Evolutionary conservation across 2,797 vertebrate species (phyloP), one percentile per base, ranked within the genome.

Genomic region (Emys orbicularis): DNA sequence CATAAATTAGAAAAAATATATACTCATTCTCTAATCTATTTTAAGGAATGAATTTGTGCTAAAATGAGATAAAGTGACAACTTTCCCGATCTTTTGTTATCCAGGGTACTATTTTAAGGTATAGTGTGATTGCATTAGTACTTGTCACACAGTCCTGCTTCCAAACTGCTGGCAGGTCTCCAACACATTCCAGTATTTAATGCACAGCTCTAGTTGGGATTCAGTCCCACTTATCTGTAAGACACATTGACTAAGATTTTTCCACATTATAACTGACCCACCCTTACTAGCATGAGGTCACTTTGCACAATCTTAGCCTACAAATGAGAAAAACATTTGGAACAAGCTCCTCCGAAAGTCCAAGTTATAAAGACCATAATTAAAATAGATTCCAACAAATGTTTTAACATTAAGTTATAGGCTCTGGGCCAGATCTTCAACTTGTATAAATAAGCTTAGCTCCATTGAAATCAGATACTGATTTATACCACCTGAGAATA

Each of bases 21-120:
- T 76, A 49, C 79, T 56, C 84, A 92, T 54, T 96, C 95, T 92
- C 79, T 76, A 84, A 91, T 88, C 94, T 83, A 85, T 95, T 95
- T 94, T 96, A 90, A 90, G 96, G 94, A 86, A 95, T 87, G 90
- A 88, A 96, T 93, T 90, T 93, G 83, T 96, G 92, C 52, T 94
- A 90, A 95, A 94, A 96, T 97, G 96, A 98, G 97, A 95, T 96
- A 97, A 41, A 97, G 97, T 50, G 97, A 95, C 92, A 98, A 95
- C 79, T 97, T 94, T 96, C 61, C 90, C 97, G 87, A 68, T 94
- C 92, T 91, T 94, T 86, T 96, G 91, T 96, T 97, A 95, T 97
- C 94, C 96, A 91, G 49, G 18, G 92, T 61, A 95, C 98, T 98
- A 98, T 98, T 98, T 98, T 97, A 95, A 96, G 97, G 96, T 90